Base-by-base conservation (phyloP, 2,888 invertebrate genomes). In the Cyclophora albipunctata region DNA sequence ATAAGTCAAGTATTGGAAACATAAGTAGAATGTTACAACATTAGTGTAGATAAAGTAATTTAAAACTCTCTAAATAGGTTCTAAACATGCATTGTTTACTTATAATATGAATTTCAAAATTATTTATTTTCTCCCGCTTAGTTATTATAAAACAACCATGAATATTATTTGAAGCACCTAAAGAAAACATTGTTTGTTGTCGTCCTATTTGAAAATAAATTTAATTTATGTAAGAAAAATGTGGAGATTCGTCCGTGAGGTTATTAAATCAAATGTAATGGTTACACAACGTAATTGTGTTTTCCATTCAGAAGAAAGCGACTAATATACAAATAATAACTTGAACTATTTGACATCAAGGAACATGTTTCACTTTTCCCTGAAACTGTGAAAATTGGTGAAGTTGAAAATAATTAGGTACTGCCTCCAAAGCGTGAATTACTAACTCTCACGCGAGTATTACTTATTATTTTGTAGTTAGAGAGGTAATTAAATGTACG, bases 381-480 rank as follows among this genome's bases (percentile, higher is more conserved):
- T 67, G 66, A 67, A 76, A 73, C 63, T 72, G 69, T 75, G 72
- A 74, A 80, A 57, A 78, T 76, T 71, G 67, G 66, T 70, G 67
- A 66, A 76, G 71, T 69, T 66, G 68, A 72, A 81, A 76, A 79
- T 80, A 81, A 80, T 80, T 79, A 81, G 74, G 71, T 73, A 69
- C 70, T 69, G 57, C 64, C 64, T 67, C 60, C 66, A 69, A 67
- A 73, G 74, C 75, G 75, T 74, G 78, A 79, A 84, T 80, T 73
- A 78, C 76, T 66, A 57, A 54, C 69, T 67, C 67, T 66, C 84
- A 84, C 84, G 84, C 84, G 66, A 85, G 66, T 73, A 71, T 70
- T 73, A 71, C 82, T 79, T 79, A 84, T 84, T 84, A 84, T 83
- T 77, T 79, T 71, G 81, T 75, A 78, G 79, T 82, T 81, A 82